phyloP scores from a whole-genome alignment of 2,113 vertebrate genomes.

The Notiomystis cincta region DNA sequence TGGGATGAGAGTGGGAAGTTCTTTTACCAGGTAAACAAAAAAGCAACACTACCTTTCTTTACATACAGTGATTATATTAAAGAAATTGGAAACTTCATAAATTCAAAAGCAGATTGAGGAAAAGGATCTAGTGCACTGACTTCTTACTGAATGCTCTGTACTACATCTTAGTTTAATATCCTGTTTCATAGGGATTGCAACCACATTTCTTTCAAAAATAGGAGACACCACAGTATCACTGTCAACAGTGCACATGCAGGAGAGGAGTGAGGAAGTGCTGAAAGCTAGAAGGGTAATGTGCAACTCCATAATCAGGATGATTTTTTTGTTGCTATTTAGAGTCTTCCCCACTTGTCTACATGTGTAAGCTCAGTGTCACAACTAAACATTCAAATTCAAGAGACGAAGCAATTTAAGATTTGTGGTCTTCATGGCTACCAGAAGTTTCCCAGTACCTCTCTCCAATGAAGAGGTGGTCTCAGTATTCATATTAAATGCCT shows the following conservation, averaged over 20 bases:
- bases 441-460: not conserved
- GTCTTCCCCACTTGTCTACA: not conserved
- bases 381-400: not conserved
- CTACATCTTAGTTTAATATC: not conserved
- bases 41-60: not conserved
- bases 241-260: not conserved
- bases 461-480: not conserved
- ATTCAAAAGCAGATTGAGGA: not conserved
- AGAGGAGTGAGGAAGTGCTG: not conserved
- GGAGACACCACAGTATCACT: not conserved
- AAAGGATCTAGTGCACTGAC: not conserved
- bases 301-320: not conserved
- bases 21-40: not conserved
- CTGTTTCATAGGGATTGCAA: not conserved
- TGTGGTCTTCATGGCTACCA: not conserved
- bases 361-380: not conserved
- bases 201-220: not conserved
- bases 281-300: not conserved
- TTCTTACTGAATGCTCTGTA: not conserved
- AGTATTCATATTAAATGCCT: not conserved
- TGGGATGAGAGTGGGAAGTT: not conserved
- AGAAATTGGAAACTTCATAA: not conserved
- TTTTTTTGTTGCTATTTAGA: not conserved
- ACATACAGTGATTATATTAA: not conserved
- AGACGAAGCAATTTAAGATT: not conserved